phyloP scores from a whole-genome alignment of 2,797 vertebrate species.

The Enteromius treurensis region DNA sequence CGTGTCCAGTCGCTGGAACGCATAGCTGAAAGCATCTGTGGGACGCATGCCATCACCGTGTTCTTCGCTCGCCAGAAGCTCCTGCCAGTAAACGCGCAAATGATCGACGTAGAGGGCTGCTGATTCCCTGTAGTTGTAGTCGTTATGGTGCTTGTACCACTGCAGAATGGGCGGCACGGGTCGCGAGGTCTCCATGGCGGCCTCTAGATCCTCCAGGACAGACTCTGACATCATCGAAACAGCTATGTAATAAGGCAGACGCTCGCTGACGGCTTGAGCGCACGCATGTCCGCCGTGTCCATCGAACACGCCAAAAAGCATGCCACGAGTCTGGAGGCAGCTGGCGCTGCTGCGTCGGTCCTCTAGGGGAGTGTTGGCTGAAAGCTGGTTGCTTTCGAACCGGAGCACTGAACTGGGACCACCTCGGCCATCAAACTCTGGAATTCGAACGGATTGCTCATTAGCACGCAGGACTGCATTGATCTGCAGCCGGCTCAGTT shows the following conservation, averaged over 20 bases:
- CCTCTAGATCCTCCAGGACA: constrained; percentile 87
- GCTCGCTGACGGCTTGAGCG: constrained; percentile 91
- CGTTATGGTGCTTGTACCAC: constrained; percentile 87
- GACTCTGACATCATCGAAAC: constrained; percentile 88
- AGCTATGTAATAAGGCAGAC: constrained; percentile 89
- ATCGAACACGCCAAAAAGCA: constrained; percentile 94
- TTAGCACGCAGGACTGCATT: constrained; percentile 83
- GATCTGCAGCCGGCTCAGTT: constrained; percentile 83
- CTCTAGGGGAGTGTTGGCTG: constrained; percentile 90
- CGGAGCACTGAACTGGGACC: constrained; percentile 80
- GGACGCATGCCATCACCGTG: constrained; percentile 78
- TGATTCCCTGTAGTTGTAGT: constrained; percentile 84
- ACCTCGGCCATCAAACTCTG: constrained; percentile 76
- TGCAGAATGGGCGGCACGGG: constrained; percentile 87
- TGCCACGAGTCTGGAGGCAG: constrained; percentile 88
- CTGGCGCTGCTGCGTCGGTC: constrained; percentile 89
- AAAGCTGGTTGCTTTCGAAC: constrained; percentile 92
- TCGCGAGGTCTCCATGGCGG: constrained; percentile 82
- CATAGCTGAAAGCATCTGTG: constrained; percentile 82
- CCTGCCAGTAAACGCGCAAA: constrained; percentile 95
- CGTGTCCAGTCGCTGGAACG: constrained; percentile 89
- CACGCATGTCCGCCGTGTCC: constrained; percentile 92
- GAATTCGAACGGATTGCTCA: constrained; percentile 81
- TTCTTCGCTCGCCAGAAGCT: constrained; percentile 86
- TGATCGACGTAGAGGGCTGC: constrained; percentile 86